phyloP scores from a whole-genome alignment of 1,140 invertebrate species.

The Eufriesea mexicana region DNA sequence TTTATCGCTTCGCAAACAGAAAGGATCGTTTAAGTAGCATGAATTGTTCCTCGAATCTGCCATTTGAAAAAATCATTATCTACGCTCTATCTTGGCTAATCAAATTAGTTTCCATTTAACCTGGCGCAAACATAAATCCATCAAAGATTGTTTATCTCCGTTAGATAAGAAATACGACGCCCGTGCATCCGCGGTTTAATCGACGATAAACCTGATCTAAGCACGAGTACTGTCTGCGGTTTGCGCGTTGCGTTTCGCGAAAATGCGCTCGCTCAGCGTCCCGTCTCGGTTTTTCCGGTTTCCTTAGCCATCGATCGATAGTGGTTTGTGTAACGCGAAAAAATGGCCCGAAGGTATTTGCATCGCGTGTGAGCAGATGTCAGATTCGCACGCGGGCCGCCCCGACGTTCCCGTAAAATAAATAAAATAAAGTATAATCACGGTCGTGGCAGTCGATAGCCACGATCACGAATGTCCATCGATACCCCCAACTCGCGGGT shows the following conservation, averaged over 20 bases:
- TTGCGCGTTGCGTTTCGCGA: no score
- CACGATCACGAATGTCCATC: not conserved
- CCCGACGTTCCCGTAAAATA: not conserved
- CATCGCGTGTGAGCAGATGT: slow-evolving; percentile 15
- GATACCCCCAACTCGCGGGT: no score
- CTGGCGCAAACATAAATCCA: not conserved
- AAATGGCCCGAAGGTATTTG: not conserved
- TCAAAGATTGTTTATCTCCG: not conserved
- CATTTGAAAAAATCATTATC: not conserved
- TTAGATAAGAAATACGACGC: not conserved
- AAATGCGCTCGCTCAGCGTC: no score
- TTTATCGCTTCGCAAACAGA: not conserved
- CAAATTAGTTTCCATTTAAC: not conserved
- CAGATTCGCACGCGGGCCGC: slow-evolving; percentile 13
- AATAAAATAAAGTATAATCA: slow-evolving; percentile 24
- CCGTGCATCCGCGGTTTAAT: not conserved
- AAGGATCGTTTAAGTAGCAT: not conserved
- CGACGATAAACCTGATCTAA: not conserved
- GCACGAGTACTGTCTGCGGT: no score
- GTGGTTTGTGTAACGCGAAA: not conserved
- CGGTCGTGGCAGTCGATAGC: not conserved
- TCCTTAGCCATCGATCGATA: not conserved
- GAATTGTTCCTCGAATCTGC: not conserved
- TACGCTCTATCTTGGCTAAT: not conserved
- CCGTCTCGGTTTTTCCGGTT: not conserved